These are phyloP conservation scores for Microchirus variegatus DNA, from an alignment of 2,797 vertebrate genomes.

Conservation along the genomic window DNA sequence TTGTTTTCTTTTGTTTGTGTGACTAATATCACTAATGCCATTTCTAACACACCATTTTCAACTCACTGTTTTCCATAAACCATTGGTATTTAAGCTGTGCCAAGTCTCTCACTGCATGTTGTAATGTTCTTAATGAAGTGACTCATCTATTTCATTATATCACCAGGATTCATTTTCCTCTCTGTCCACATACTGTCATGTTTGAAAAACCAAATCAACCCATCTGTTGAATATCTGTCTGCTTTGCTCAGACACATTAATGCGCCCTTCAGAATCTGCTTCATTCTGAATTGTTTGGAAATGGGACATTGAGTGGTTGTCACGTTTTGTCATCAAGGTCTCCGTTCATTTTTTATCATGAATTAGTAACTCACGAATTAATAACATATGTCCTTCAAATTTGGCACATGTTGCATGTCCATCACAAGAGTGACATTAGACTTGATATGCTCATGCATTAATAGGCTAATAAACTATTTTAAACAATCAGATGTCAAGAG, in stretches of 20 bases:
- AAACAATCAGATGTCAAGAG: slow-evolving; percentile 32
- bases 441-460: slow-evolving; percentile 48
- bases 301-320: slow-evolving; percentile 42
- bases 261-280: slow-evolving; percentile 48
- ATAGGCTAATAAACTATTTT: slow-evolving; percentile 55
- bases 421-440: slow-evolving; percentile 23
- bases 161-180: slow-evolving; percentile 31
- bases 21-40: slow-evolving; percentile 26
- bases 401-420: slow-evolving; percentile 8
- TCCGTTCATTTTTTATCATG: slow-evolving; percentile 37
- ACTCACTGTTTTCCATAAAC: slow-evolving; percentile 17
- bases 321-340: slow-evolving; percentile 39
- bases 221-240: slow-evolving; percentile 73
- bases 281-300: slow-evolving; percentile 49
- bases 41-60: slow-evolving; percentile 11
- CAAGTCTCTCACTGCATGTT: slow-evolving; percentile 38
- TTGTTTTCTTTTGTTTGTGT: slow-evolving; percentile 19
- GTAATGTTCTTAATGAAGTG: slow-evolving; percentile 33
- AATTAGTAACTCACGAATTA: slow-evolving; percentile 43
- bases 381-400: slow-evolving; percentile 34
- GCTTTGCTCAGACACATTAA: slow-evolving; percentile 61
- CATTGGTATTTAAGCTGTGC: slow-evolving; percentile 2
- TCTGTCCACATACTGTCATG: slow-evolving; percentile 56
- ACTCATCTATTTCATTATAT: slow-evolving; percentile 53
- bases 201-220: slow-evolving; percentile 52